Percentiles rank a stretch among this genome's conserved stretches.
Evolutionary conservation across 2,888 invertebrate species (phyloP).

Genomic region (Ceriagrion tenellum): DNA sequence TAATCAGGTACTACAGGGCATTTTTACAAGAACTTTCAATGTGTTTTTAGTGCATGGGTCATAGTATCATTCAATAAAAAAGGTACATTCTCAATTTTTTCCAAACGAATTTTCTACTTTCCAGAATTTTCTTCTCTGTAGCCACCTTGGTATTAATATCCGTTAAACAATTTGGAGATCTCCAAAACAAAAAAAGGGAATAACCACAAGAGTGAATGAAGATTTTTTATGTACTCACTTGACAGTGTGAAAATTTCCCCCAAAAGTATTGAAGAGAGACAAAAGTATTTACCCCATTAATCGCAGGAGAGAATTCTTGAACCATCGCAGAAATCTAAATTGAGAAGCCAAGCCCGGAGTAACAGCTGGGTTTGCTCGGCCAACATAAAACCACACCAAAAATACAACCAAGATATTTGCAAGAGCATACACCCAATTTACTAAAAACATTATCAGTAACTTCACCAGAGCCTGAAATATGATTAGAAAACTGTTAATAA

Average conservation of each 20-base stretch:
- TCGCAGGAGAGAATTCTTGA: constrained; percentile 85
- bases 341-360: constrained; percentile 94
- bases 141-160: background rate
- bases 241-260: background rate
- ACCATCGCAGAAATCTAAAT: constrained; percentile 89
- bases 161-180: background rate
- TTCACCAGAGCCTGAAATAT: constrained; percentile 89
- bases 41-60: no score
- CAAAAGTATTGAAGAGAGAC: background rate
- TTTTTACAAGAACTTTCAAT: no score
- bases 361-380: constrained; percentile 96
- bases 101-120: no score
- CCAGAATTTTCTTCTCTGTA: background rate
- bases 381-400: constrained; percentile 95
- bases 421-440: constrained; percentile 95
- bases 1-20: no score
- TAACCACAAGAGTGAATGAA: background rate
- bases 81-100: no score
- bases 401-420: constrained; percentile 90
- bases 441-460: constrained; percentile 93
- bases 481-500: constrained; percentile 69
- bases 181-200: background rate
- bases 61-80: no score
- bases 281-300: constrained; percentile 85
- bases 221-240: background rate